Percentiles rank a stretch among this genome's conserved stretches.
Evolutionary conservation across 2,797 vertebrate genomes (phyloP).

Genomic region (Xiphophorus birchmanni): DNA sequence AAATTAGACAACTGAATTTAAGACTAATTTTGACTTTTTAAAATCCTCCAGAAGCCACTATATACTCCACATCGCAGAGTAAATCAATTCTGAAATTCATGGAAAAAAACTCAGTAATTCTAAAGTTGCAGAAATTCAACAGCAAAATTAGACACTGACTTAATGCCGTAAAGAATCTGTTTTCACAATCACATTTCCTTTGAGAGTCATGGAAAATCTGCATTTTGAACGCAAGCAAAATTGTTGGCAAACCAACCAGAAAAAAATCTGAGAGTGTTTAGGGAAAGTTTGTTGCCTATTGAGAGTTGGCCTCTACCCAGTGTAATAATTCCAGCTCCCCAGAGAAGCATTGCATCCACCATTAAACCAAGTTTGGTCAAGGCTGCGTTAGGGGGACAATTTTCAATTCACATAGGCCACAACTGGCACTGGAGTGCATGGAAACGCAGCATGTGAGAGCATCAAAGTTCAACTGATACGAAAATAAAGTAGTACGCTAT

Average conservation of each 20-base stretch:
- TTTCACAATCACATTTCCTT: conserved; percentile 5
- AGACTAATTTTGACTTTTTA: neutral
- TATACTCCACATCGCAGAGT: neutral
- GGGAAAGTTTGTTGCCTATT: conserved; percentile 47
- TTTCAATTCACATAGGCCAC: conserved; percentile 86
- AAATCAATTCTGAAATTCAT: neutral
- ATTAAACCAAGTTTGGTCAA: conserved; percentile 91
- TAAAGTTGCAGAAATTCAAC: neutral
- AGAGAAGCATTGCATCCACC: conserved; percentile 78
- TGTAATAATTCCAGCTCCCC: conserved; percentile 82
- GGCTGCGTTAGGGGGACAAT: conserved; percentile 81
- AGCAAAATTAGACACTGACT: neutral
- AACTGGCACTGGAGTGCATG: conserved; percentile 81
- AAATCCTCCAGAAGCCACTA: neutral
- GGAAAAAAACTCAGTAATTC: neutral
- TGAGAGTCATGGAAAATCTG: neutral
- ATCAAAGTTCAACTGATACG: conserved; percentile 79
- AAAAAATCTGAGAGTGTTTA: conserved; percentile 27
- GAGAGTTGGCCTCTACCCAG: conserved; percentile 78
- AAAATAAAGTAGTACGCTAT: conserved; percentile 68
- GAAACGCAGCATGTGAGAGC: conserved; percentile 65
- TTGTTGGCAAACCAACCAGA: conserved; percentile 35
- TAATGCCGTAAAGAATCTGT: neutral
- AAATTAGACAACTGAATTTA: neutral
- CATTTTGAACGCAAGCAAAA: conserved; percentile 3